Evolutionary conservation across 2,888 invertebrate genomes (phyloP).

Genomic region (Melinaea marsaeus): DNA sequence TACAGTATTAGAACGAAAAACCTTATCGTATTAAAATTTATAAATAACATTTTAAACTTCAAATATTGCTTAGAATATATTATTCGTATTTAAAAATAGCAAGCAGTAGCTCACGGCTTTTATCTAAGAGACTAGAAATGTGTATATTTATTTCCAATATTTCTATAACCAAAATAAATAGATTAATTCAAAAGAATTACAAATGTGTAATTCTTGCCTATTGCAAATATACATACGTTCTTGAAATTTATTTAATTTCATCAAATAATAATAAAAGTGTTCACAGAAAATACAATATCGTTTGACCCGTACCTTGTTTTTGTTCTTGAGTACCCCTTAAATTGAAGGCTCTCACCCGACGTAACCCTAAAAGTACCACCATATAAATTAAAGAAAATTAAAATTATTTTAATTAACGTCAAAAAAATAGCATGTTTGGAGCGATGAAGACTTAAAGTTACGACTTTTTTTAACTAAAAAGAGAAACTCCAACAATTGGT

Average conservation of each 20-base stretch:
- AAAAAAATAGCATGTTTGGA: conserved; percentile 14
- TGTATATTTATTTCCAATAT: no score
- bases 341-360: not conserved
- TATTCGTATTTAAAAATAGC: no score
- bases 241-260: not conserved
- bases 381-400: conserved; percentile 8
- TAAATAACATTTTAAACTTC: no score
- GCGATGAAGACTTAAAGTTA: conserved; percentile 22
- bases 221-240: no score
- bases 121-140: no score
- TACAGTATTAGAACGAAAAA: no score
- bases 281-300: not conserved
- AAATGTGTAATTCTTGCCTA: no score
- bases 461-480: conserved; percentile 25
- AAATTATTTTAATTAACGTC: conserved; percentile 11
- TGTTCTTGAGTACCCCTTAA: not conserved
- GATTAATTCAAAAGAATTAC: no score
- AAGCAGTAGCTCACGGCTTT: no score
- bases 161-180: no score
- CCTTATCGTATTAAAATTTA: no score
- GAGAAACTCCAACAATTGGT: conserved; percentile 23
- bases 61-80: no score
- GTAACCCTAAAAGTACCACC: conserved; percentile 8
- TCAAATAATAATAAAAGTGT: not conserved
- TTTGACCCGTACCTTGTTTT: not conserved